A percentile compares a stretch with the other conserved stretches of the same genome.
phyloP scores from a whole-genome alignment of 2,113 vertebrate genomes.

The Sinocyclocheilus anshuiensis region DNA sequence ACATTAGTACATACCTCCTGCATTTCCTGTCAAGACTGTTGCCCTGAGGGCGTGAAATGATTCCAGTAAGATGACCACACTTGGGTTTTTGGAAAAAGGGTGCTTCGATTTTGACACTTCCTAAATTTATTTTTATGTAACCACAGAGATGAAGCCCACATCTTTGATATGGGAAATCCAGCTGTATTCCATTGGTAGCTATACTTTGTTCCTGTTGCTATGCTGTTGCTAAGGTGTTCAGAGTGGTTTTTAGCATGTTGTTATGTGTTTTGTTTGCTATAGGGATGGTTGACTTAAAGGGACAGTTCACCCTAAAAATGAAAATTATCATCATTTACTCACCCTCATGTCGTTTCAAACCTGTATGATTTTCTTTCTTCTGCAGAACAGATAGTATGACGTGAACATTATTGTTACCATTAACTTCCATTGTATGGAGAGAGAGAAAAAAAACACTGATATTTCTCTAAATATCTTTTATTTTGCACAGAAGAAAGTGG shows the following conservation, averaged over 20 bases:
- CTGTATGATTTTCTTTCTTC: background rate
- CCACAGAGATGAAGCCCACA: background rate
- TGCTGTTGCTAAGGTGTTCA: too few relatives aligned
- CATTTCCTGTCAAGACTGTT: constrained; percentile 16
- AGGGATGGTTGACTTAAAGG: background rate
- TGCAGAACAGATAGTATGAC: background rate
- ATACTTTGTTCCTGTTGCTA: background rate
- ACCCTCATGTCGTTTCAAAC: background rate
- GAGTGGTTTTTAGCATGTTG: background rate
- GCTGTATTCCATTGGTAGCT: background rate
- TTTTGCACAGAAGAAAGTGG: too few relatives aligned
- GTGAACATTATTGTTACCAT: background rate
- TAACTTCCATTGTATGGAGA: background rate
- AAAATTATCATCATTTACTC: background rate
- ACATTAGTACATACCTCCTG: background rate
- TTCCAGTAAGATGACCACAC: constrained; percentile 34
- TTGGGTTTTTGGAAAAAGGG: constrained; percentile 10
- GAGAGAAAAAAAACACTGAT: too few relatives aligned
- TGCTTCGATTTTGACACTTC: background rate
- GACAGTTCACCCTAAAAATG: background rate
- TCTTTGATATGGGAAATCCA: background rate
- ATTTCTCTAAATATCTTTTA: too few relatives aligned
- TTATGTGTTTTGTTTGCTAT: background rate
- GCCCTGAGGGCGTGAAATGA: constrained; percentile 1
- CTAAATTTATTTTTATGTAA: background rate